Evolutionary conservation across 1,140 invertebrate genomes (phyloP).

Genomic region (Hyles euphorbiae): DNA sequence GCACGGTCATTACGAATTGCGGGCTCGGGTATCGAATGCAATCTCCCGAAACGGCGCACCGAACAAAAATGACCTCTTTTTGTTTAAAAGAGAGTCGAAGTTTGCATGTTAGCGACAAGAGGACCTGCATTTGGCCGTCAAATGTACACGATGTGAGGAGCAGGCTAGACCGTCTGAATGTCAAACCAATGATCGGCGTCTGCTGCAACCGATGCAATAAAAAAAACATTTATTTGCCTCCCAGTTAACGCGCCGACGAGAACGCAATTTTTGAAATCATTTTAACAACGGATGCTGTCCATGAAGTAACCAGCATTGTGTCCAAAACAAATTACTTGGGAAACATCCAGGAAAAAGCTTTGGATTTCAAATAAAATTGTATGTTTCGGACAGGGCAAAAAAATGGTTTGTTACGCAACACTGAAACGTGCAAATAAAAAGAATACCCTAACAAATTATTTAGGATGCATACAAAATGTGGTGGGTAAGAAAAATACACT

Average conservation of each 20-base stretch:
- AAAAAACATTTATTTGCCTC: conserved; percentile 72
- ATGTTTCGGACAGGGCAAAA: too few species aligned
- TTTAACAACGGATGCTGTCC: conserved; percentile 2
- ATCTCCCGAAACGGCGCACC: conserved; percentile 23
- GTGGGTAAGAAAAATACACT: too few species aligned
- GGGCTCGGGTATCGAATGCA: conserved; percentile 51
- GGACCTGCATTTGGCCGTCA: conserved; percentile 29
- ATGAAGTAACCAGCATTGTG: neutral
- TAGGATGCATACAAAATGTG: too few species aligned
- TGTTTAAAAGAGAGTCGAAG: conserved; percentile 23
- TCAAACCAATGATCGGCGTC: conserved; percentile 72
- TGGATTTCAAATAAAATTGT: too few species aligned
- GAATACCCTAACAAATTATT: conserved; percentile 9
- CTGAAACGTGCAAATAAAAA: neutral
- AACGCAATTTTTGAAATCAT: conserved; percentile 52
- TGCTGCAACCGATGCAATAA: conserved; percentile 61
- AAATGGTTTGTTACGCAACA: too few species aligned
- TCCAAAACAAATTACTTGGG: conserved; percentile 24
- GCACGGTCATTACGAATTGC: conserved; percentile 60
- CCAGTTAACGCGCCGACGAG: conserved; percentile 66
- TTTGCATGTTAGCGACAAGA: conserved; percentile 18
- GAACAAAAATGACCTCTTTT: conserved; percentile 21
- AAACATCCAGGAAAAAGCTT: conserved; percentile 17
- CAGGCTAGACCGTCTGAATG: conserved; percentile 72
- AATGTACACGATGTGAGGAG: conserved; percentile 50